A percentile compares a stretch with the other conserved stretches of the same genome.
phyloP scores from a whole-genome alignment of 2,888 invertebrate genomes.

The Temnothorax unifasciatus region DNA sequence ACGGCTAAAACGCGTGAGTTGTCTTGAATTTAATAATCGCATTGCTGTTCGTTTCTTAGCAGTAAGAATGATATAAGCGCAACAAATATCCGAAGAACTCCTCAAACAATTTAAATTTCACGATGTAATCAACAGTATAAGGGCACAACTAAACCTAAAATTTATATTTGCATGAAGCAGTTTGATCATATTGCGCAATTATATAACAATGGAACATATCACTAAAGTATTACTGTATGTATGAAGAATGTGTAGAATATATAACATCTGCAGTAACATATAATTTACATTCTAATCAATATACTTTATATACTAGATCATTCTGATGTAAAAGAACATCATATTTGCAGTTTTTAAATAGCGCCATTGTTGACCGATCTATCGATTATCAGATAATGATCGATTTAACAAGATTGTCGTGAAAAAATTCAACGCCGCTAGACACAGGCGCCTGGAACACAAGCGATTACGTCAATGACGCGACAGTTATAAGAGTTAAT shows the following conservation, averaged over 20 bases:
- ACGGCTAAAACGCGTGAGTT: slow-evolving; percentile 10
- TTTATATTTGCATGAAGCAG: slow-evolving; percentile 15
- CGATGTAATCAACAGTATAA: slow-evolving; percentile 30
- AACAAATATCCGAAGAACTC: slow-evolving; percentile 29
- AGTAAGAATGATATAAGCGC: slow-evolving; percentile 17
- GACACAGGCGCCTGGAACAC: slow-evolving; percentile 56
- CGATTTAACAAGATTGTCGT: slow-evolving; percentile 58
- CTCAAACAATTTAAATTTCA: slow-evolving; percentile 36
- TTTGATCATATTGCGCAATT: neutral
- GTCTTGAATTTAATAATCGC: slow-evolving; percentile 53
- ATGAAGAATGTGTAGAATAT: neutral
- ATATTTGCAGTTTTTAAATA: neutral
- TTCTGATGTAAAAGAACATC: neutral
- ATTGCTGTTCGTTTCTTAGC: slow-evolving; percentile 41
- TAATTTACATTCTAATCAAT: neutral
- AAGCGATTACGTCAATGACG: slow-evolving; percentile 58
- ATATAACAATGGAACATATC: neutral
- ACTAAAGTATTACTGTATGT: neutral
- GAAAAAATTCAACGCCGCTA: slow-evolving; percentile 40
- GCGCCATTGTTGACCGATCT: slow-evolving; percentile 30
- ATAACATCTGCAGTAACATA: neutral
- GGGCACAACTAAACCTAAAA: neutral
- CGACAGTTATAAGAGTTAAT: slow-evolving; percentile 39
- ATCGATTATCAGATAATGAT: slow-evolving; percentile 53
- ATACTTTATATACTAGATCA: neutral